phyloP scores from a whole-genome alignment of 2,888 invertebrate genomes.

The Parelbella ahira region DNA sequence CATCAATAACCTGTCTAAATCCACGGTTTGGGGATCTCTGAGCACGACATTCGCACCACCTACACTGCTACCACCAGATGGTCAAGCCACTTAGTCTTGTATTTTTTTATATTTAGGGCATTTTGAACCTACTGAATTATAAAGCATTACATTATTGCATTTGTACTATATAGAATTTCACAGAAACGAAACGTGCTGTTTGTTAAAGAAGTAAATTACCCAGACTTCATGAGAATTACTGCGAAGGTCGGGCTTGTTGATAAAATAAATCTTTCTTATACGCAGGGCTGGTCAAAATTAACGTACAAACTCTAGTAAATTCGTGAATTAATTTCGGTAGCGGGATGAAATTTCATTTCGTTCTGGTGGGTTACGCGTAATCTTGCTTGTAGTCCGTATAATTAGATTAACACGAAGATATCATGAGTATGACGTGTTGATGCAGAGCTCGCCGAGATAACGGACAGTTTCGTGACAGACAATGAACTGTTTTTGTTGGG shows the following conservation, averaged over 20 bases:
- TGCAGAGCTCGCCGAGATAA: background rate
- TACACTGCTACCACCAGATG: no score
- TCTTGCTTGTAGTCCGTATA: slow-evolving; percentile 11
- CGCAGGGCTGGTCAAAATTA: slow-evolving; percentile 13
- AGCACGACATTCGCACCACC: no score
- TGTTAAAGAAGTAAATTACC: slow-evolving; percentile 7
- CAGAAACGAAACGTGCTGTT: background rate
- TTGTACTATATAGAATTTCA: no score
- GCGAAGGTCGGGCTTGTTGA: slow-evolving; percentile 12
- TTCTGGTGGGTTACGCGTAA: slow-evolving; percentile 6
- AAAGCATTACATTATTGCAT: no score
- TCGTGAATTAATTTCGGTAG: slow-evolving; percentile 11
- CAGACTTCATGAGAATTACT: slow-evolving; percentile 3
- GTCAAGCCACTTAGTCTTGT: no score
- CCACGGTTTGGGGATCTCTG: no score
- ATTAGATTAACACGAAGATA: slow-evolving; percentile 21
- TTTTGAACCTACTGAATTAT: no score
- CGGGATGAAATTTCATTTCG: slow-evolving; percentile 16
- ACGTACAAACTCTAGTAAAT: slow-evolving; percentile 10
- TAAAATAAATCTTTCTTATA: slow-evolving; percentile 15
- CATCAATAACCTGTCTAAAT: no score
- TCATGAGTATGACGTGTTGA: slow-evolving; percentile 7
- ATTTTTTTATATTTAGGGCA: no score
- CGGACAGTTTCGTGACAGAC: slow-evolving; percentile 1
- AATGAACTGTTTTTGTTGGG: slow-evolving; percentile 9